Percentiles rank a stretch among this genome's conserved stretches.
These are phyloP conservation scores for Sebastes baramenuke DNA, from an alignment of 2,797 vertebrate species.

Conservation along the genomic window DNA sequence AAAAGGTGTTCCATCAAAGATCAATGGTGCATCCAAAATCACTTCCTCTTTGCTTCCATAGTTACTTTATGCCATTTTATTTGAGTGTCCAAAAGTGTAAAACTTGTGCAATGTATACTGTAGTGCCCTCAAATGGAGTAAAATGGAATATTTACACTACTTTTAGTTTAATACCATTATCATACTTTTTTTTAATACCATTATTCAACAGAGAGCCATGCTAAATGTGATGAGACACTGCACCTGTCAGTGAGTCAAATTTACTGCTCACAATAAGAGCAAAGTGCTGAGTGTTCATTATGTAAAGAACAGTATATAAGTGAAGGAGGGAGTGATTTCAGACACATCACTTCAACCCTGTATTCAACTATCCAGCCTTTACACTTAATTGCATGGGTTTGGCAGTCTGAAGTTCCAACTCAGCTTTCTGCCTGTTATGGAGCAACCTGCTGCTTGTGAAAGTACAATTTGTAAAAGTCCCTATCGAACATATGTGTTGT, in stretches of 20 bases:
- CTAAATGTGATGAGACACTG: background rate
- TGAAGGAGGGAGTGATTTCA: conserved; percentile 29
- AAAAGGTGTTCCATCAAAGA: background rate
- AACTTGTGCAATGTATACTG: background rate
- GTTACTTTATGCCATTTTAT: background rate
- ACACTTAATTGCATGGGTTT: conserved; percentile 27
- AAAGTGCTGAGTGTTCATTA: conserved; percentile 3
- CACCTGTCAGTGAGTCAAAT: background rate
- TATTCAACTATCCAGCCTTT: conserved; percentile 26
- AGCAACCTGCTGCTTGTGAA: conserved; percentile 41
- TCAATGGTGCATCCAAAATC: background rate
- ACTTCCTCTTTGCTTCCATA: background rate
- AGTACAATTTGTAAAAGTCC: conserved; percentile 35
- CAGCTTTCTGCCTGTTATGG: background rate
- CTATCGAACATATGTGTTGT: conserved; percentile 45
- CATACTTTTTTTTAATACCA: background rate
- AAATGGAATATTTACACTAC: background rate
- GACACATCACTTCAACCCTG: conserved; percentile 6
- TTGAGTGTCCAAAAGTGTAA: background rate
- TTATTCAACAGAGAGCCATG: background rate
- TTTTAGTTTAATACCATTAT: background rate
- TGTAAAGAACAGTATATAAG: background rate
- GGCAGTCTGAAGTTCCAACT: conserved; percentile 24
- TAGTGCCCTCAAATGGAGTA: background rate
- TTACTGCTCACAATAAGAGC: background rate